A percentile compares a stretch with the other conserved stretches of the same genome.
phyloP scores from a whole-genome alignment of 2,797 vertebrate genomes.

The Jordanella pulchra region DNA sequence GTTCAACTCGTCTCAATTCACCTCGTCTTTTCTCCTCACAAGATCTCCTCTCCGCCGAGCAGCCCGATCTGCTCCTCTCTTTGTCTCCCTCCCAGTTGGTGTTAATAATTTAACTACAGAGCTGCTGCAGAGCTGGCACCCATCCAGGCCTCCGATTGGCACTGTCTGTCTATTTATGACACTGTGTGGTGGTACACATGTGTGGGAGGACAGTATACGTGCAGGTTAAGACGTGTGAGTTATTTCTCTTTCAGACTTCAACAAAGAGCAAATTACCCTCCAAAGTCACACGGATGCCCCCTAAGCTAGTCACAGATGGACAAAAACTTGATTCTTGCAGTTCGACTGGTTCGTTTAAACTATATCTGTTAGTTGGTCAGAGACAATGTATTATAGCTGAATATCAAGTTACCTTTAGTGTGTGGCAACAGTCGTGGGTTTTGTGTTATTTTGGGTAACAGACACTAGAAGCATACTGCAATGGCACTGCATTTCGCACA shows the following conservation, averaged over 20 bases:
- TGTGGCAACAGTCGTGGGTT: constrained; percentile 40
- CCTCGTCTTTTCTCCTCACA: constrained; percentile 64
- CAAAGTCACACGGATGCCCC: constrained; percentile 56
- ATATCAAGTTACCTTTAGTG: constrained; percentile 39
- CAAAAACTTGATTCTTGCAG: constrained; percentile 16
- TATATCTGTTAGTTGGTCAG: constrained; percentile 5
- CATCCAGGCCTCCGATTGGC: constrained; percentile 75
- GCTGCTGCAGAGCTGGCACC: constrained; percentile 85
- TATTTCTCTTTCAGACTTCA: constrained; percentile 53
- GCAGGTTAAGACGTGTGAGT: constrained; percentile 30
- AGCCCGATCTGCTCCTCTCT: constrained; percentile 66
- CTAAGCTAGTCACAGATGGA: constrained; percentile 41
- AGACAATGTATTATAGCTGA: constrained; percentile 9
- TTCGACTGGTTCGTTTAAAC: constrained; percentile 25
- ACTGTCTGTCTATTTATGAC: constrained; percentile 76
- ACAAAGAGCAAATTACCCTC: constrained; percentile 61
- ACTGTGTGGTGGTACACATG: constrained; percentile 70
- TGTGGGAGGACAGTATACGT: constrained; percentile 54
- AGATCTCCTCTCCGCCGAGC: constrained; percentile 59
- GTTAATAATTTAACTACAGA: constrained; percentile 87
- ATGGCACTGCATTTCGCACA: constrained; percentile 12
- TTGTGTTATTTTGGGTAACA: constrained; percentile 31
- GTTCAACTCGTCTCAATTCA: constrained; percentile 49
- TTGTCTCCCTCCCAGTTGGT: constrained; percentile 76
- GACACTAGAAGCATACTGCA: constrained; percentile 12